A percentile compares a stretch with the other conserved stretches of the same genome.
phyloP scores from a whole-genome alignment of 2,888 invertebrate genomes.

The Drosophila austrosaltans region DNA sequence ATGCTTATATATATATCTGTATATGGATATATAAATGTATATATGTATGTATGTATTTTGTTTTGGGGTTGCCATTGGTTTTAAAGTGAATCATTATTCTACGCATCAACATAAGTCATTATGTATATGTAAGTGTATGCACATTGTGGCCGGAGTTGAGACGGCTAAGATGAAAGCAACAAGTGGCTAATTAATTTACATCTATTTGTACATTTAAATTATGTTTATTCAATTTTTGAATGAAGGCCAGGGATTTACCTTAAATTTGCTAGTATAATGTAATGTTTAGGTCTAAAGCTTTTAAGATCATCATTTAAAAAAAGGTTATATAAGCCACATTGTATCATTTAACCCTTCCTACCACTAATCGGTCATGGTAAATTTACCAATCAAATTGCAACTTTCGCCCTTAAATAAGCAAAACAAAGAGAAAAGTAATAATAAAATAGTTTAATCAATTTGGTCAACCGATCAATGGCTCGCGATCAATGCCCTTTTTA shows the following conservation, averaged over 20 bases:
- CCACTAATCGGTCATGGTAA: no score
- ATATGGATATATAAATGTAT: not conserved
- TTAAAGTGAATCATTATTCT: not conserved
- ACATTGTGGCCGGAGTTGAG: constrained; percentile 9
- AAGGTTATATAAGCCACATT: constrained; percentile 41
- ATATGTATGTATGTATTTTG: not conserved
- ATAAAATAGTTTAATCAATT: constrained; percentile 12
- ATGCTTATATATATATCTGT: constrained; percentile 3
- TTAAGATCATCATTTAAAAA: no score
- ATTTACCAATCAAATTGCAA: constrained; percentile 28
- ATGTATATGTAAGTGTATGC: not conserved
- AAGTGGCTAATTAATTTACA: constrained; percentile 17
- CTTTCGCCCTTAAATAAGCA: constrained; percentile 47
- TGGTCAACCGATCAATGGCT: constrained; percentile 13
- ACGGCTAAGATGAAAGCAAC: constrained; percentile 21
- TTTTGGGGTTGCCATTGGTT: constrained; percentile 5
- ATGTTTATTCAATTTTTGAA: constrained; percentile 43
- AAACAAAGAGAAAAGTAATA: no score
- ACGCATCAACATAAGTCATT: not conserved
- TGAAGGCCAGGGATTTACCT: constrained; percentile 11
- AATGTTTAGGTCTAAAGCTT: no score
- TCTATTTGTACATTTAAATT: not conserved
- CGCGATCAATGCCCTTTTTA: constrained; percentile 61
- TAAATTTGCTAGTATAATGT: no score
- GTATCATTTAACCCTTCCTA: no score